Conservation (phyloP, 2,888 invertebrate species). For the Amphipyra berbera region DNA sequence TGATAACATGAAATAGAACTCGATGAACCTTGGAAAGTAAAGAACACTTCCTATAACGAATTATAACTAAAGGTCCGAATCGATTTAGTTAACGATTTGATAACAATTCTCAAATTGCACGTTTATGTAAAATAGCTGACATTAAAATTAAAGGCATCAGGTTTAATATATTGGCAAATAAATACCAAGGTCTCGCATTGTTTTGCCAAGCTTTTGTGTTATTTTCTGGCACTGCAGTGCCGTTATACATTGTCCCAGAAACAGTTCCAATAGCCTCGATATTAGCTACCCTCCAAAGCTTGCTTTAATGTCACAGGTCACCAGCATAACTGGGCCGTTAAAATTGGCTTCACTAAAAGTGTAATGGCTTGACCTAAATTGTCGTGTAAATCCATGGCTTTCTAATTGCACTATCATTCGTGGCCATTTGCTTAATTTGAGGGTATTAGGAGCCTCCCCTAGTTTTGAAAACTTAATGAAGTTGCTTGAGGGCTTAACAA, state of each 20-base stretch:
- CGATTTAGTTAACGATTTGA: conserved; percentile 16
- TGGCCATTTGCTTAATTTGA: conserved; percentile 63
- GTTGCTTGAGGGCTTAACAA: conserved; percentile 9
- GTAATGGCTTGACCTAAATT: conserved; percentile 71
- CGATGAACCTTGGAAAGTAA: not conserved
- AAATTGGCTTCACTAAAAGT: conserved; percentile 62
- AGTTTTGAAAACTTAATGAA: conserved; percentile 25
- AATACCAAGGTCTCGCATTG: conserved; percentile 72
- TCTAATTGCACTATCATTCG: conserved; percentile 65
- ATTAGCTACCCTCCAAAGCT: conserved; percentile 69
- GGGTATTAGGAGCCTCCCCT: conserved; percentile 29
- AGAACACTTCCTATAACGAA: not conserved
- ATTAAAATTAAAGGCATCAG: conserved; percentile 31
- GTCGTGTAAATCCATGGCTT: conserved; percentile 66
- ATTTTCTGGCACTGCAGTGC: conserved; percentile 64
- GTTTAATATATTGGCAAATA: conserved; percentile 49
- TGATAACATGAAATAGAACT: not conserved
- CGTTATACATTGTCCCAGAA: conserved; percentile 58
- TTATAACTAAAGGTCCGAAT: conserved; percentile 5
- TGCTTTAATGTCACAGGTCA: conserved; percentile 73
- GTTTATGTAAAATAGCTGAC: conserved; percentile 38
- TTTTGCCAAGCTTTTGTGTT: conserved; percentile 66
- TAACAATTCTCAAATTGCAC: conserved; percentile 16
- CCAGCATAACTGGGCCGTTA: conserved; percentile 60
- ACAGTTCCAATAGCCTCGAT: conserved; percentile 67